These are phyloP conservation scores for Perognathus longimembris DNA, from an alignment of 2,113 vertebrate species.

Conservation along the genomic window DNA sequence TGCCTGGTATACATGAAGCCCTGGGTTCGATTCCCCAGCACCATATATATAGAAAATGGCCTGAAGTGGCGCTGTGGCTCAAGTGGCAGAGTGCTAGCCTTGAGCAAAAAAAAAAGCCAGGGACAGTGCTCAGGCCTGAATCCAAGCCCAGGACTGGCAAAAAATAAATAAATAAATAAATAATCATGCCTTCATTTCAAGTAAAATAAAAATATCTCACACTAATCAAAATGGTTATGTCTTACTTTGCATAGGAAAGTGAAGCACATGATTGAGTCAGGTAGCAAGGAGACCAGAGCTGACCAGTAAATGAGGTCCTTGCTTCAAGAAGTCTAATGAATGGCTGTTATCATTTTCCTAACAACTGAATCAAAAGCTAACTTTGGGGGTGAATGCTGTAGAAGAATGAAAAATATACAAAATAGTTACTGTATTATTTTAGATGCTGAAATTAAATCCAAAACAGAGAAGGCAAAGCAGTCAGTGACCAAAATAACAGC, in stretches of 20 bases:
- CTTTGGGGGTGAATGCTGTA: background rate
- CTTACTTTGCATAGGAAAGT: background rate
- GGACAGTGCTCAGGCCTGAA: too few species aligned
- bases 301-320: background rate
- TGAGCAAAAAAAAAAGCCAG: too few species aligned
- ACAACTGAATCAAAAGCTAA: background rate
- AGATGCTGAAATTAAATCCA: background rate
- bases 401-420: constrained; percentile 7
- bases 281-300: background rate
- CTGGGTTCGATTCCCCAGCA: too few species aligned
- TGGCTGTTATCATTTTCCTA: background rate
- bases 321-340: background rate
- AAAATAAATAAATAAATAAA: too few species aligned
- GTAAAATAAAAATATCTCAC: background rate
- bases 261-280: background rate
- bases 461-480: background rate
- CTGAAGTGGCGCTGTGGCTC: too few species aligned
- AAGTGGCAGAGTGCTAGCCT: too few species aligned
- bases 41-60: too few species aligned
- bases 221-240: background rate
- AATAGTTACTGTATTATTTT: background rate
- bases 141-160: too few species aligned
- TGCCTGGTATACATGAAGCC: too few species aligned
- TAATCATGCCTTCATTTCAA: background rate
- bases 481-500: background rate